phyloP scores from a whole-genome alignment of 1,140 invertebrate species.

The Ceratina calcarata region DNA sequence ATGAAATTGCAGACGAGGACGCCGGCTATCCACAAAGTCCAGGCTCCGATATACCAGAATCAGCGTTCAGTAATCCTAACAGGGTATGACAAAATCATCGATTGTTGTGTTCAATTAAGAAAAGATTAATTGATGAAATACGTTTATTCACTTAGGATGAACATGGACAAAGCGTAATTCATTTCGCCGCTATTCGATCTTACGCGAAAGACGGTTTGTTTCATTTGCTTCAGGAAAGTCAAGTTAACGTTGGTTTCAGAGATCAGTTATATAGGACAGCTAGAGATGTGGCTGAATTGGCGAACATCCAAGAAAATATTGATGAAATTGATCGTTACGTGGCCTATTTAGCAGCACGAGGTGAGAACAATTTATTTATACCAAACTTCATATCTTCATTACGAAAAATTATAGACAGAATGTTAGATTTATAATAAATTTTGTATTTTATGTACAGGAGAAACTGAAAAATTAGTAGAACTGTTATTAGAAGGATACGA shows the following conservation, averaged over 20 bases:
- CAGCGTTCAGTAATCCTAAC: constrained; percentile 83
- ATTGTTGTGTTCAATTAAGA: background rate
- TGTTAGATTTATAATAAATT: too few species aligned
- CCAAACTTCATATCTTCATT: background rate
- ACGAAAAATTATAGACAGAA: background rate
- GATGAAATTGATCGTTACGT: constrained; percentile 91
- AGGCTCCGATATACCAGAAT: constrained; percentile 80
- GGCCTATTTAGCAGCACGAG: constrained; percentile 87
- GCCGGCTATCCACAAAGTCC: constrained; percentile 71
- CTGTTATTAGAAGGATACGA: constrained; percentile 92
- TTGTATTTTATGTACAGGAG: constrained; percentile 80
- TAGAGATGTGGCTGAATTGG: constrained; percentile 90
- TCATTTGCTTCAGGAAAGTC: constrained; percentile 88
- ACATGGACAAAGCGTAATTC: constrained; percentile 93
- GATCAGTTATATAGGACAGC: constrained; percentile 92
- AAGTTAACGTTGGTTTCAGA: constrained; percentile 88
- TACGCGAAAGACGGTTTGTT: constrained; percentile 89
- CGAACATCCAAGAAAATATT: constrained; percentile 89
- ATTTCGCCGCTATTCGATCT: constrained; percentile 90
- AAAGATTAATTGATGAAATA: background rate
- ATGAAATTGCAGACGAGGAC: constrained; percentile 67
- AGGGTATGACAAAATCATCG: constrained; percentile 79
- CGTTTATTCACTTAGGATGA: constrained; percentile 85
- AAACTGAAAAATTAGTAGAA: constrained; percentile 88
- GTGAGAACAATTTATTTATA: constrained; percentile 75